A percentile compares a stretch with the other conserved stretches of the same genome.
These are phyloP conservation scores for Sphyrna mokarran DNA, from an alignment of 2,113 vertebrate species.

Conservation along the genomic window DNA sequence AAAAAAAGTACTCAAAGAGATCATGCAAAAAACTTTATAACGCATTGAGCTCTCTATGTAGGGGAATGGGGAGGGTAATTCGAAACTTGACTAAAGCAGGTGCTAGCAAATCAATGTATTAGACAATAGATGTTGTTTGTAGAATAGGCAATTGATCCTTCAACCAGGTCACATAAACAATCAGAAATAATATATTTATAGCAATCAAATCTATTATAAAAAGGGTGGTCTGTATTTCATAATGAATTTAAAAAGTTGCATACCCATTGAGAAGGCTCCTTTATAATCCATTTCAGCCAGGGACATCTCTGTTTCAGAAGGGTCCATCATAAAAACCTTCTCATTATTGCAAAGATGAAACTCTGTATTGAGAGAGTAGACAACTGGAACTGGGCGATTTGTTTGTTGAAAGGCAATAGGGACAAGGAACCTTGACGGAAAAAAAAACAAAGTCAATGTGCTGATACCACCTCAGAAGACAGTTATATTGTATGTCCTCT, in stretches of 20 bases:
- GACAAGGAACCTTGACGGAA: conserved; percentile 72
- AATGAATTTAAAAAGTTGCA: background rate
- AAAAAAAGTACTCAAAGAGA: background rate
- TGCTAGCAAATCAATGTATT: background rate
- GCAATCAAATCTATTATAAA: background rate
- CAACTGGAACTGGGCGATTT: conserved; percentile 86
- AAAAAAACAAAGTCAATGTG: background rate
- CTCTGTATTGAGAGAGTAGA: conserved; percentile 93
- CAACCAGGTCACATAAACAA: background rate
- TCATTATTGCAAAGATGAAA: conserved; percentile 97
- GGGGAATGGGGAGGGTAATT: no score
- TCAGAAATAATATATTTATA: background rate
- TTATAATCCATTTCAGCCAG: conserved; percentile 98
- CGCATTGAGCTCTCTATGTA: background rate
- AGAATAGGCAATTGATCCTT: background rate
- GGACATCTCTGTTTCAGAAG: conserved; percentile 70
- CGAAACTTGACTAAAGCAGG: background rate
- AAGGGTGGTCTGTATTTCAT: background rate
- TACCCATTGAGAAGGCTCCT: conserved; percentile 95
- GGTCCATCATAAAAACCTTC: conserved; percentile 92
- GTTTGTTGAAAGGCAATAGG: conserved; percentile 98
- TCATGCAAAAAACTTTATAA: background rate
- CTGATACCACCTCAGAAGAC: background rate
- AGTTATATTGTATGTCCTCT: background rate
- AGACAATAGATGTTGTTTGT: background rate